phyloP scores from a whole-genome alignment of 1,140 invertebrate genomes.

The Gryon sp. region DNA sequence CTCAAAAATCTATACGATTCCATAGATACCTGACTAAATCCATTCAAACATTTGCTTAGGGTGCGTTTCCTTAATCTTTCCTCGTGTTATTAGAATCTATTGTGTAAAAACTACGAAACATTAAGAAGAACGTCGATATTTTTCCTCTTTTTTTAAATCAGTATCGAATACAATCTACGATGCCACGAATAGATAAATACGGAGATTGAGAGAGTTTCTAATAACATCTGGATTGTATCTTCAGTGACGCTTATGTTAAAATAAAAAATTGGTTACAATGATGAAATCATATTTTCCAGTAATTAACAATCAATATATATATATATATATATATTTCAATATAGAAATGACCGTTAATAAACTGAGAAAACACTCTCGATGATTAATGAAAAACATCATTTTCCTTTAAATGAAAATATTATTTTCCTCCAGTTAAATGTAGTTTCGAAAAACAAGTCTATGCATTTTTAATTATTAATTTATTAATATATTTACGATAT shows the following conservation, averaged over 20 bases:
- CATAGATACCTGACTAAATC: constrained; percentile 54
- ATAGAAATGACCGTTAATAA: too few relatives aligned
- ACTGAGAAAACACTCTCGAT: too few relatives aligned
- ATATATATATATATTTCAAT: too few relatives aligned
- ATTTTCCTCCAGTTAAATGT: too few relatives aligned
- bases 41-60: constrained; percentile 65
- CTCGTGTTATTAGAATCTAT: constrained; percentile 60
- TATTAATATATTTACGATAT: too few relatives aligned
- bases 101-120: constrained; percentile 54
- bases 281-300: constrained; percentile 30
- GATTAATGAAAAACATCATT: too few relatives aligned
- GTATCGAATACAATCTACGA: constrained; percentile 48
- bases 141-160: constrained; percentile 43
- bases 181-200: constrained; percentile 41
- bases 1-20: constrained; percentile 57
- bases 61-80: constrained; percentile 63
- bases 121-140: constrained; percentile 44
- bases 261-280: constrained; percentile 40
- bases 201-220: constrained; percentile 11
- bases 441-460: too few relatives aligned
- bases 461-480: too few relatives aligned
- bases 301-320: too few relatives aligned
- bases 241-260: background rate
- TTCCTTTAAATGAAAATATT: too few relatives aligned
- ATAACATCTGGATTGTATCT: constrained; percentile 15